Base-by-base conservation (phyloP, 2,888 invertebrate species). In the Mystacides longicornis region DNA sequence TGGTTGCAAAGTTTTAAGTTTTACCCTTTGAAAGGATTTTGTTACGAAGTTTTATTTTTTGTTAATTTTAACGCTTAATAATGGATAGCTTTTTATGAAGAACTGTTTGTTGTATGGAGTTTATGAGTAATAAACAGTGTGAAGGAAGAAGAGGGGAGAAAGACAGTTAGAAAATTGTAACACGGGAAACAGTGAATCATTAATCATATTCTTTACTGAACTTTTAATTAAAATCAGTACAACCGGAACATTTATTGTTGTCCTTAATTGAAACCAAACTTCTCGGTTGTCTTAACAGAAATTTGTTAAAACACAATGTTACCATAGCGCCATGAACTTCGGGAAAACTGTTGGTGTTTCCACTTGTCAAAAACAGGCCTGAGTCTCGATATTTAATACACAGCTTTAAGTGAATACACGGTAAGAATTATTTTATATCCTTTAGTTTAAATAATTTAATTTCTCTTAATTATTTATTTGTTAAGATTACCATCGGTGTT, bases 231-330 rank as follows among this genome's bases (percentile, higher is more conserved):
- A 37, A 37, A 37, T 14, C 37, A 37, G 37, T 37, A 16, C 14
- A 37, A 37, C 37, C 37, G 37, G 37, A 37, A 37, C 37, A 37
- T 37, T 37, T 37, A 37, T 37, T 37, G 37, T 37, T 37, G 37
- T 37, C 37, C 37, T 37, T 37, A 37, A 37, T 37, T 37, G 37
- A 37, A 37, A 37, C 37, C 37, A 3, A 37, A 37, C 37, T 37
- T 37, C 16, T 37, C 14, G 37, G 37, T 37, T 37, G 37, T 37
- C 37, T 37, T 7, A 3, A 37, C 37, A 4, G 7, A 37, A 37
- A 37, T 37, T 37, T 37, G 14, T 16, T 16, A 16, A 37, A 37
- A 37, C 16, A 37, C 37, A 37, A 37, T 16, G 4, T 7, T 3
- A 14, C 3, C 14, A 16, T 37, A 16, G 16, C 37, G 37, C 4